These are phyloP conservation scores for Orientallactaga sibirica DNA, from an alignment of 2,797 vertebrate species.

Conservation along the genomic window DNA sequence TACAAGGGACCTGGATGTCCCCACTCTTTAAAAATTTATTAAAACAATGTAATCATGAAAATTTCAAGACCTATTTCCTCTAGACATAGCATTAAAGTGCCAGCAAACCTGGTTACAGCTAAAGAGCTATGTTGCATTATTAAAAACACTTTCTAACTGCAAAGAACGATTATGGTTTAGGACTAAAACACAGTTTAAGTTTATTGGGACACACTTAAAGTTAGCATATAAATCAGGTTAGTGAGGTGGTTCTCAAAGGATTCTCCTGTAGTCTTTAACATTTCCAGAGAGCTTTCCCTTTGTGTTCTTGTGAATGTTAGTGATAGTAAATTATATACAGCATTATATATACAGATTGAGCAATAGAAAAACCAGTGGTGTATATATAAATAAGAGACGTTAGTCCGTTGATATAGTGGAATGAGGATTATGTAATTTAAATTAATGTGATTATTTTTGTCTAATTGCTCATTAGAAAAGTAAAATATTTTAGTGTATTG, in stretches of 20 bases:
- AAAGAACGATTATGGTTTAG: slow-evolving; percentile 28
- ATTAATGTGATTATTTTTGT: slow-evolving; percentile 9
- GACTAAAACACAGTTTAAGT: slow-evolving; percentile 42
- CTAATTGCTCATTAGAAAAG: slow-evolving; percentile 27
- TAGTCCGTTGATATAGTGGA: background rate
- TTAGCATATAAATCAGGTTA: slow-evolving; percentile 57
- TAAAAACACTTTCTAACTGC: slow-evolving; percentile 60
- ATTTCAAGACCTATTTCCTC: slow-evolving; percentile 64
- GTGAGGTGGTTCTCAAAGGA: slow-evolving; percentile 26
- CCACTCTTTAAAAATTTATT: slow-evolving; percentile 65
- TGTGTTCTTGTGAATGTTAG: slow-evolving; percentile 41
- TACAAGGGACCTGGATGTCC: background rate
- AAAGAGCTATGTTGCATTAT: slow-evolving; percentile 62
- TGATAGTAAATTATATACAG: slow-evolving; percentile 41
- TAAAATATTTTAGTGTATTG: slow-evolving; percentile 31
- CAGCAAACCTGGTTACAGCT: slow-evolving; percentile 62
- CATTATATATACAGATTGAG: slow-evolving; percentile 14
- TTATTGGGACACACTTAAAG: slow-evolving; percentile 32
- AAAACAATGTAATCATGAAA: slow-evolving; percentile 71
- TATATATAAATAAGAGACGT: slow-evolving; percentile 54
- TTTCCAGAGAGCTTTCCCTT: background rate
- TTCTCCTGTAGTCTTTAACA: background rate
- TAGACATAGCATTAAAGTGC: slow-evolving; percentile 56
- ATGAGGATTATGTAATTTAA: slow-evolving; percentile 44
- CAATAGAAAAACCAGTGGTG: background rate